phyloP scores from a whole-genome alignment of 2,113 vertebrate species.

The Upupa epops region DNA sequence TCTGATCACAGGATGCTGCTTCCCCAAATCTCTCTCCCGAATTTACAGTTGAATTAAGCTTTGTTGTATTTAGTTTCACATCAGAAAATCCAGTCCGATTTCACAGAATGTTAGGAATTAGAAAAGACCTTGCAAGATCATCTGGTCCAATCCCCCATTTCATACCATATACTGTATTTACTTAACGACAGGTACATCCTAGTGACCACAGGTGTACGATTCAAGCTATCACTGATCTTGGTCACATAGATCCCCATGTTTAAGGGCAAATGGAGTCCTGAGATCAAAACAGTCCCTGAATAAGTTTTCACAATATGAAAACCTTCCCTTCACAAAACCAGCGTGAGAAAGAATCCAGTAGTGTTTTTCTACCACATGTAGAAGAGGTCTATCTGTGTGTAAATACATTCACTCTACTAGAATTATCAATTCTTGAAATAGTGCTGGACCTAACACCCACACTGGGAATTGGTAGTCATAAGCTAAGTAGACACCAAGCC shows the following conservation, averaged over 20 bases:
- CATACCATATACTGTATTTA: neutral
- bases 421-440: neutral
- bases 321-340: neutral
- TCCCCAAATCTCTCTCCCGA: neutral
- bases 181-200: neutral
- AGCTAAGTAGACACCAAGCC: too few relatives aligned
- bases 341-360: neutral
- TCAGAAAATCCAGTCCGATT: neutral
- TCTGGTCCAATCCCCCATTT: too few relatives aligned
- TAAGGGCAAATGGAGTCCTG: neutral
- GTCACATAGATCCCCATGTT: neutral
- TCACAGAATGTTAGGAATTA: too few relatives aligned
- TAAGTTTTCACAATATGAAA: neutral
- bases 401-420: neutral
- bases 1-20: neutral
- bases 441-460: neutral
- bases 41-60: neutral
- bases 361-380: neutral
- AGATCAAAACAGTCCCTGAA: neutral
- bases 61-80: neutral
- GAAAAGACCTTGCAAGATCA: too few relatives aligned
- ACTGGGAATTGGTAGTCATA: too few relatives aligned
- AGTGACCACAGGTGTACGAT: neutral
- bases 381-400: neutral
- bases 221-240: neutral